Base-by-base conservation (phyloP, 2,888 invertebrate genomes). In the Macaria liturata region DNA sequence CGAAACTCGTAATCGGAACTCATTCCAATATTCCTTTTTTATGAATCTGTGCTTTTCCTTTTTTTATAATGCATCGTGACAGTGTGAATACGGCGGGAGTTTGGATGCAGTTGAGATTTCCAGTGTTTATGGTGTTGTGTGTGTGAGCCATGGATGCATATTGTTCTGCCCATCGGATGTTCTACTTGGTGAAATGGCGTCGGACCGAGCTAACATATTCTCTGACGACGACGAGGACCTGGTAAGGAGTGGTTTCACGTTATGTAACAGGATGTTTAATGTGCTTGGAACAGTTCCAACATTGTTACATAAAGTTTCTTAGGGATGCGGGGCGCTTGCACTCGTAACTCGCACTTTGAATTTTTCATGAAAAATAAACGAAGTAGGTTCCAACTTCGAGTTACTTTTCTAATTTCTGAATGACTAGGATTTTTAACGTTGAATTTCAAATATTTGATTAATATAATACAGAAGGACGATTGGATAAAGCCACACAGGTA, bases 221-320 rank as follows among this genome's bases (percentile, higher is more conserved):
- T 69, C 87, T 34, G 91, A 91, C 67, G 88, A 89, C 64, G 89
- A 90, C 68, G 91, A 91, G 77, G 91, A 91, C 62, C 73, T 91
- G 89, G 91, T 91, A 70, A 80, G 89, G 74, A 67, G 54, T 62
- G 61, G 62, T 59, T 40, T 54, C 4, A 43, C 52, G 61, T 80
- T 81, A 79, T 72, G 61, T 76, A 81, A 78, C 70, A 68, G 67
- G 68, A 72, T 66, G 71, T 81, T 82, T 77, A 74, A 76, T 74
- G 72, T 70, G 62, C 69, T 81, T 83, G 83, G 83, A 78, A 6
- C 67, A 48, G 71, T 71, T 80, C 83, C 83, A 83, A 81, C 65
- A 69, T 55, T 69, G 71, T 81, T 81, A 81, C 68, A 78, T 82
- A 82, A 81, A 81, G 68, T 75, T 72, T 68, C 58, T 52, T 65